Base-by-base conservation (phyloP, 1,140 invertebrate genomes). In the Drosophila gunungcola region DNA sequence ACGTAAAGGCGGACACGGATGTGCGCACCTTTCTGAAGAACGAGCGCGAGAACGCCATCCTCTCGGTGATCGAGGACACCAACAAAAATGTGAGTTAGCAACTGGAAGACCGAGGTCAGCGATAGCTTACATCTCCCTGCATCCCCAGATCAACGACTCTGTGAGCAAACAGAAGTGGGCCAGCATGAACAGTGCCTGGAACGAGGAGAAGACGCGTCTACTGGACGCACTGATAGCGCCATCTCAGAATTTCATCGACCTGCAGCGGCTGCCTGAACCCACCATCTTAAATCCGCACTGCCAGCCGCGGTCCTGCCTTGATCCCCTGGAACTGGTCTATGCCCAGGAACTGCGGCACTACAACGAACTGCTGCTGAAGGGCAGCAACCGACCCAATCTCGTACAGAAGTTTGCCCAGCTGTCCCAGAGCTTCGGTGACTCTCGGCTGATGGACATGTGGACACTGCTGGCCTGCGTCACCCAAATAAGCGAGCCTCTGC, bases 41-140 rank as follows among this genome's bases (percentile, higher is more conserved):
- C 95, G 98, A 99, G 93, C 95, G 97, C 60, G 97, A 98, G 93
- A 99, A 98, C 95, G 97, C 97, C 11, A 96, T 99, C 84, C 93
- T 98, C 2, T 96, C 97, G 42, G 95, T 98, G 27, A 98, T 98
- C 88, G 98, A 98, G 93, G 96, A 98, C 91, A 97, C 97, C 39
- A 95, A 97, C 75, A 96, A 96, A 93, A 95, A 95, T 92, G 97
- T 97, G 94, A 93, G 94, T 94, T 2, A 27, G 4, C 3, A 0
- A 11, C n/a, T 3, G 2, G 1, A 9, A 9, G 3, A 0, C 2
- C 12, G 11, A 58, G 16, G 16, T 21, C 16, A 21, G 32, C 2
- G 1, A 9, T 34, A 1, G 5, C 27, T 63, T 12, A 63, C 54
- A 34, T 25, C 12, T 34, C 10, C 16, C 46, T 2, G 0, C 5